A percentile compares a stretch with the other conserved stretches of the same genome.
phyloP scores from a whole-genome alignment of 2,113 vertebrate species.

The Gymnocephalus cernua region DNA sequence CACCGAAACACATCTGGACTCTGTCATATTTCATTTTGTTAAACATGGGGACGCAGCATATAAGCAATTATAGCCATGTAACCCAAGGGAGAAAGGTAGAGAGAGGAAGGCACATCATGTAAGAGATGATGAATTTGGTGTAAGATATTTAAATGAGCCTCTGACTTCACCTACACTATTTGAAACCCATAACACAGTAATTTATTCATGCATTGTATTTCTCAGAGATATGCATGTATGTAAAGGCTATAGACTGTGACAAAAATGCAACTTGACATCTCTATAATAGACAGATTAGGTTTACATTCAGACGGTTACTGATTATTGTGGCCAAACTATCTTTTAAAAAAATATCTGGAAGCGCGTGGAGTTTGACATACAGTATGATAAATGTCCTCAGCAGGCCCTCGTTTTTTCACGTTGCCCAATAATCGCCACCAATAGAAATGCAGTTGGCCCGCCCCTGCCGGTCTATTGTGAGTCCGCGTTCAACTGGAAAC shows the following conservation, averaged over 20 bases:
- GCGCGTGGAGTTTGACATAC: conserved; percentile 8
- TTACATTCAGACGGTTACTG: neutral
- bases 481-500: conserved; percentile 64
- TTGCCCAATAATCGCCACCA: conserved; percentile 65
- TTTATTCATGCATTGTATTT: neutral
- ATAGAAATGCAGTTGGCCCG: conserved; percentile 67
- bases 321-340: neutral
- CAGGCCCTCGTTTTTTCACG: conserved; percentile 38
- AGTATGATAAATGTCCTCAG: conserved; percentile 52
- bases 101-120: neutral
- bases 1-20: conserved; percentile 71
- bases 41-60: conserved; percentile 45
- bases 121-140: conserved; percentile 24
- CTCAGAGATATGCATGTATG: neutral
- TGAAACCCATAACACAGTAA: neutral
- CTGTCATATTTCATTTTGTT: conserved; percentile 65
- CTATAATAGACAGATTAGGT: neutral
- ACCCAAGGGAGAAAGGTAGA: conserved; percentile 12
- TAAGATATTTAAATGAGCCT: conserved; percentile 7
- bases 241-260: neutral
- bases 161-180: conserved; percentile 7
- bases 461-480: conserved; percentile 73
- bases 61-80: conserved; percentile 45
- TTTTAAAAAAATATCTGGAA: neutral
- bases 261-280: neutral